Conservation (phyloP, 2,113 vertebrate species). For the Terrapene triunguis region DNA sequence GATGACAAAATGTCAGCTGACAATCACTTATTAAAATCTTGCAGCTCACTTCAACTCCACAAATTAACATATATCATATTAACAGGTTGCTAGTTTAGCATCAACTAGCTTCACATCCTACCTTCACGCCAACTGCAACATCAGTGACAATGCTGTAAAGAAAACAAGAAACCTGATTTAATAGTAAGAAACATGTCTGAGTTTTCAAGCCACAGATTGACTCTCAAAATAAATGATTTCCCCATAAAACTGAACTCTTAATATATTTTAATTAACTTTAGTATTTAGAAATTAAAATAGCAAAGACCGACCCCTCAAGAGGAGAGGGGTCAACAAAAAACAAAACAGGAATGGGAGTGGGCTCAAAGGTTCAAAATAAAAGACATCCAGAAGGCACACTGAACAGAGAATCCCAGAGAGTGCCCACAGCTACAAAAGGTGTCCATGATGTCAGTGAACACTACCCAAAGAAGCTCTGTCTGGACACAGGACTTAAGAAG, state of each 20-base stretch:
- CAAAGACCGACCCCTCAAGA: neutral
- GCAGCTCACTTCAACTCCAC: neutral
- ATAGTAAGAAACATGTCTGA: neutral
- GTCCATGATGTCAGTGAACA: neutral
- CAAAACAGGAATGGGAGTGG: fast-evolving
- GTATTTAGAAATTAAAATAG: neutral
- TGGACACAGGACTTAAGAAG: neutral
- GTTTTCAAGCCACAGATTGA: neutral
- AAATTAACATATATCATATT: conserved; percentile 8
- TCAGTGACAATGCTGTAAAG: conserved; percentile 92
- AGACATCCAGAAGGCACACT: neutral
- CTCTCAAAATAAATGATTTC: neutral
- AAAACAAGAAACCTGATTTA: conserved; percentile 29
- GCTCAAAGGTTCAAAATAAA: neutral
- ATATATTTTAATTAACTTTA: conserved; percentile 1
- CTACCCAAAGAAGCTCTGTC: neutral
- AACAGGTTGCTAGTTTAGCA: conserved; percentile 30
- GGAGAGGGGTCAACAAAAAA: neutral
- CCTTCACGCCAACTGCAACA: conserved; percentile 98
- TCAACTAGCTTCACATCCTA: conserved; percentile 77
- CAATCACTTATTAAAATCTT: conserved; percentile 22
- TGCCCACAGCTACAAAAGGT: neutral
- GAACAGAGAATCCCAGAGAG: neutral
- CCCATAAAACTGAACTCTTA: neutral
- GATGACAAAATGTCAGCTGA: conserved; percentile 21